phyloP scores from a whole-genome alignment of 64 coral and sea anemone species.

The Pachyseris speciosa region DNA sequence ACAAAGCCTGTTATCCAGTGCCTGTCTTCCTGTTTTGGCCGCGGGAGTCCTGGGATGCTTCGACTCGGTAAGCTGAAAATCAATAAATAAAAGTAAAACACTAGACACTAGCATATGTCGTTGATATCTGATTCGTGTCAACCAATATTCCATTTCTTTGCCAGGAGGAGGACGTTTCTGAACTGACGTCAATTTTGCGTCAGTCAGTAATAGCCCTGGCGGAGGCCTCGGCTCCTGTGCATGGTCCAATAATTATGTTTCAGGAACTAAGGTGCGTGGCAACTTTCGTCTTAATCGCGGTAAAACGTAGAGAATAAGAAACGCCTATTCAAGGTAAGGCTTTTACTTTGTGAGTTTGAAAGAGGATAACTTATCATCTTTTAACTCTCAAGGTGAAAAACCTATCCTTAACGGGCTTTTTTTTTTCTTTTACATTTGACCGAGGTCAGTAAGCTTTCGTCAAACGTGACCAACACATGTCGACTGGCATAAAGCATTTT shows the following conservation, averaged over 20 bases:
- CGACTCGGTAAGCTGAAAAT: slow-evolving; percentile 68
- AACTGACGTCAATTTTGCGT: slow-evolving; percentile 60
- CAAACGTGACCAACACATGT: no score
- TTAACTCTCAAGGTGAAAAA: no score
- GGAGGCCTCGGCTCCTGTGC: not conserved
- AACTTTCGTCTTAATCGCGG: not conserved
- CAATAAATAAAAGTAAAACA: no score
- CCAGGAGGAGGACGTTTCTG: slow-evolving; percentile 53
- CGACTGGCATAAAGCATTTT: no score
- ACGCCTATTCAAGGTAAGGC: no score
- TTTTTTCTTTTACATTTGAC: no score
- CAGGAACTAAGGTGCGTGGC: slow-evolving; percentile 71
- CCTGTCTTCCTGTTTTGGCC: slow-evolving; percentile 81
- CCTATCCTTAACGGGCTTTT: no score
- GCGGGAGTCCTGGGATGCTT: slow-evolving; percentile 87
- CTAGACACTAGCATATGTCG: no score
- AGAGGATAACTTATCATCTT: no score
- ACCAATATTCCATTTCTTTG: not conserved
- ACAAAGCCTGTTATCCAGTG: slow-evolving; percentile 73
- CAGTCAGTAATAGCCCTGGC: slow-evolving; percentile 60
- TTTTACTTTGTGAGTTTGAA: not conserved
- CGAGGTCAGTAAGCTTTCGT: no score
- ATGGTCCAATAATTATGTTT: slow-evolving; percentile 63
- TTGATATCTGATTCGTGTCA: not conserved
- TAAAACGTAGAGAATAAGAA: not conserved